Evolutionary conservation across 2,797 vertebrate genomes (phyloP), one percentile per base, ranked within the genome.

Genomic region (Mallotus villosus): DNA sequence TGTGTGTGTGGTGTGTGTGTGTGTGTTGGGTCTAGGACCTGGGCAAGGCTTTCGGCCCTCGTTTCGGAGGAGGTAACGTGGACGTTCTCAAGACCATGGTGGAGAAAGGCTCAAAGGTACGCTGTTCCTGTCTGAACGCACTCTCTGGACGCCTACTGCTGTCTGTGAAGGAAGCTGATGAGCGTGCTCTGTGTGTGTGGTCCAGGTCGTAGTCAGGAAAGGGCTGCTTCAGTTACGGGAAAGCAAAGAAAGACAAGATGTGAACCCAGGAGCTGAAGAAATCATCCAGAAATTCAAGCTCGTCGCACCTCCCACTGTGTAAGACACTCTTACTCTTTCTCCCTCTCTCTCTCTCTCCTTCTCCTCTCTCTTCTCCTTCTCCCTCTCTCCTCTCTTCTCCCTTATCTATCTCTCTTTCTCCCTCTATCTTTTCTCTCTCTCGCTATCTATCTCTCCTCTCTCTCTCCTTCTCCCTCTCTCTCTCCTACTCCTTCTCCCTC

Each of bases 131-230:
- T 53, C 19, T 53, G 14, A n/a, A 53, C 2, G 16, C 16, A 53
- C 14, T n/a, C 49, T 51, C 51, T 24, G 11, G 1, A 25, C 7
- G 6, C 24, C 17, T n/a, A 17, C 2, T 53, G 14, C 16, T n/a
- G 51, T 17, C 51, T 3, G 0, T 17, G 16, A 7, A 46, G 41
- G 7, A 8, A 46, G 17, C 32, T 37, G 16, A 46, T 27, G 29
- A 32, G 62, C 5, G 12, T 16, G 12, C 4, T 64, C 21, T 64
- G 62, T 37, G 62, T 63, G 16, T 53, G 41, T 53, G 55, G 37
- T 32, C 22, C 78, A 96, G 95, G 95, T 68, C 93, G 94, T 21
- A 96, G 78, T 86, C 95, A 3, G 94, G 94, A 67, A 95, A 95
- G 63, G 95, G 95, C 37, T 95, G 93, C 74, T 95, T 93, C 0